Evolutionary conservation across 1,140 invertebrate genomes (phyloP), one percentile per base, ranked within the genome.

Genomic region (Lepidotrigona ventralis): DNA sequence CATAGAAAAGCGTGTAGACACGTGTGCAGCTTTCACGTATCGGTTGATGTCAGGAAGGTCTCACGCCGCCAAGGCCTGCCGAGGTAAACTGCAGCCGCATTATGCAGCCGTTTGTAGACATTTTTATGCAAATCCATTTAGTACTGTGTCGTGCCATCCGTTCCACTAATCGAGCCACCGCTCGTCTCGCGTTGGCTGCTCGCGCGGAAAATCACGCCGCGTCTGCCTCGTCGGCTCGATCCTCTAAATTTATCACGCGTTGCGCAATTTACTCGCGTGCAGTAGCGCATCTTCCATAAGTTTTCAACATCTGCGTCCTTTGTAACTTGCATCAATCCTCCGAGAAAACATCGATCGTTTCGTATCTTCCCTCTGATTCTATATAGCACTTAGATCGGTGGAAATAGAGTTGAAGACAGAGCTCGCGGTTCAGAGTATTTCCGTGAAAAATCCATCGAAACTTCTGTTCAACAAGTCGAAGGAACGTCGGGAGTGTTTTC

Each of bases 101-200:
- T 91, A 88, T 86, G 84, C 88, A 66, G 83, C 64, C 84, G 69
- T 86, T 46, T 84, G 82, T 85, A 79, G 81, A 84, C 78, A 90
- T 91, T 92, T 92, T 91, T 90, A 91, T 92, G 91, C 89, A 90
- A 92, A 92, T 92, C 82, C 83, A 83, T 83, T 83, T 74, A 79
- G 84, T 90, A 91, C 90, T 90, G 89, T 89, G 78, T 56, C 88
- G 83, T 75, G 83, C 85, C 83, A 86, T 83, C 81, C 81, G 81
- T 83, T 77, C 68, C 77, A 76, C 66, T 70, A 54, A 81, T 76
- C 73, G 64, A 33, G 26, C 81, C 33, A 5, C 81, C 64, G 70
- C 70, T 19, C 54, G 19, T 33, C 0, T 46, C 29, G 39, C 23
- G n/a, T 9, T 33, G n/a, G 21, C 19, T 29, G 26, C 53, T 26